phyloP scores from a whole-genome alignment of 2,113 vertebrate species.

The Nannospalax galili region DNA sequence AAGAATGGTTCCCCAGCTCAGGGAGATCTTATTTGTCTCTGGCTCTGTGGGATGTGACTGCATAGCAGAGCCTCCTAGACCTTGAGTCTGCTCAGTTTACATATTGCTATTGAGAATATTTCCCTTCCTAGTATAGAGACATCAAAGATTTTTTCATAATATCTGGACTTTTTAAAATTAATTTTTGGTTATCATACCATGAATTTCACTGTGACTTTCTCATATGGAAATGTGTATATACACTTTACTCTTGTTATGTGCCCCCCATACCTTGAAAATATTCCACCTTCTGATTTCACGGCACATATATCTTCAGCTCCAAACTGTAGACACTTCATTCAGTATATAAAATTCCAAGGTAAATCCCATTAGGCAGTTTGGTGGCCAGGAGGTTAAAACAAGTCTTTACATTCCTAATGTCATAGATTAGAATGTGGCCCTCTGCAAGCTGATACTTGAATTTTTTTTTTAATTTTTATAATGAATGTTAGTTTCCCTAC shows the following conservation, averaged over 20 bases:
- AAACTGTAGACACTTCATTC: too few species aligned
- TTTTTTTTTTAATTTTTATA: background rate
- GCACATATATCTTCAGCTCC: too few species aligned
- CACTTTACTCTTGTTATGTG: too few species aligned
- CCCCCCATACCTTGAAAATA: too few species aligned
- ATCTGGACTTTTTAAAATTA: background rate
- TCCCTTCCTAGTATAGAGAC: background rate
- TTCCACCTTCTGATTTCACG: too few species aligned
- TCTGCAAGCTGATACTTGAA: background rate
- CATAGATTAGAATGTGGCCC: background rate
- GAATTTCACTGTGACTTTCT: background rate
- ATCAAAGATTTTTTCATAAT: background rate
- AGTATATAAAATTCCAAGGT: too few species aligned
- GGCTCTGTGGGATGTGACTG: too few species aligned
- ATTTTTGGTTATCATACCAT: background rate
- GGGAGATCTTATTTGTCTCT: background rate
- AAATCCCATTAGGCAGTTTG: background rate
- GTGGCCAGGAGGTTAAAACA: background rate
- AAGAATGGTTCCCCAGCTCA: background rate
- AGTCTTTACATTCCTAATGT: background rate
- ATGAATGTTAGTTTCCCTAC: background rate
- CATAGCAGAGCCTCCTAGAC: background rate
- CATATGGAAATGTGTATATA: background rate
- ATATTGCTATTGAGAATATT: background rate
- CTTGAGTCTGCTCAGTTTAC: background rate